These are phyloP conservation scores for Setipinna tenuifilis DNA, from an alignment of 2,797 vertebrate species.

Conservation along the genomic window DNA sequence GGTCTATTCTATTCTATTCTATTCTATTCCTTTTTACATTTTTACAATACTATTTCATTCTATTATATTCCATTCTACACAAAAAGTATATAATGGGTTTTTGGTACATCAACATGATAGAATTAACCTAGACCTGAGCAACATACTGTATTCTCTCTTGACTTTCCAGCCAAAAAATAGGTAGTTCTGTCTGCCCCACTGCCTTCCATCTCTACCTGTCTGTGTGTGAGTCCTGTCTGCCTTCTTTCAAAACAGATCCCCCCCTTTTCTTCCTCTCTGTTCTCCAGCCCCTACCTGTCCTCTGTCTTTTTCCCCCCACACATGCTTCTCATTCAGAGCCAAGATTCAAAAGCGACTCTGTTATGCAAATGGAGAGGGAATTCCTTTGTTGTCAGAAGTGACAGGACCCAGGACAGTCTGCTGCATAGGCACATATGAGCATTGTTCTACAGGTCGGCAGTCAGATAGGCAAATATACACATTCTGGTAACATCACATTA, in stretches of 20 bases:
- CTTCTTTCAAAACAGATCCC: not conserved
- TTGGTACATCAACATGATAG: not conserved
- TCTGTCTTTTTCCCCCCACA: not conserved
- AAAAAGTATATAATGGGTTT: not conserved
- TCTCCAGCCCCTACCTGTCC: no score
- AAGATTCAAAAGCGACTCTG: not conserved
- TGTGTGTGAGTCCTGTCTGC: not conserved
- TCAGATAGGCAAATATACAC: not conserved
- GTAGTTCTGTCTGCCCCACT: not conserved
- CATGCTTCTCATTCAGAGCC: not conserved
- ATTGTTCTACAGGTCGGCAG: not conserved
- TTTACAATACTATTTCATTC: no score
- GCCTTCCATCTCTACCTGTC: not conserved
- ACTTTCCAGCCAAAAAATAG: not conserved
- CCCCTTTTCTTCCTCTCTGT: not conserved
- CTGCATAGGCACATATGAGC: not conserved
- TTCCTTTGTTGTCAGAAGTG: constrained; percentile 5
- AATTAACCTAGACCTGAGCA: not conserved
- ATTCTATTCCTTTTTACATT: no score
- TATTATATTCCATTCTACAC: no score
- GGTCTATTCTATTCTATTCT: no score
- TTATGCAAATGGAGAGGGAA: not conserved
- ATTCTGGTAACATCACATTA: not conserved
- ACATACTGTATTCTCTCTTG: not conserved
- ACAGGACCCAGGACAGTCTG: not conserved